Conservation (phyloP, 2,797 vertebrate species). For the Glyptemys insculpta region DNA sequence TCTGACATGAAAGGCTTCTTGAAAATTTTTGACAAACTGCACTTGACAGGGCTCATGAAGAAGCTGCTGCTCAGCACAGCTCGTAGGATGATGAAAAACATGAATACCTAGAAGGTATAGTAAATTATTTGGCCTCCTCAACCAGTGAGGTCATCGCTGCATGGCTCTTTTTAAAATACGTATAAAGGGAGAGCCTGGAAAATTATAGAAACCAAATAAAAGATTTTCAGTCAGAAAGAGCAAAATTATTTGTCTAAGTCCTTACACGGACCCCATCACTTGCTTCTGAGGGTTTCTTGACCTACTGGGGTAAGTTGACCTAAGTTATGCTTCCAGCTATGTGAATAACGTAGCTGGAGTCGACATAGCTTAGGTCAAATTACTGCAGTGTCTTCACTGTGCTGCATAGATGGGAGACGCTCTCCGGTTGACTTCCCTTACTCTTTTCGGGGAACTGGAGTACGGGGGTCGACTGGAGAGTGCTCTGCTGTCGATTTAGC, state of each 20-base stretch:
- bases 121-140: background rate
- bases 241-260: background rate
- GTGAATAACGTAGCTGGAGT: too few relatives aligned
- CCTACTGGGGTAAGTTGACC: too few relatives aligned
- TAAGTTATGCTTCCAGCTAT: too few relatives aligned
- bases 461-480: too few relatives aligned
- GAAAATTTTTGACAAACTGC: constrained; percentile 37
- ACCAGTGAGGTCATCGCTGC: background rate
- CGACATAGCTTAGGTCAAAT: too few relatives aligned
- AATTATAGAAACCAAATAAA: background rate
- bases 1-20: constrained; percentile 47
- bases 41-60: constrained; percentile 8
- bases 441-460: too few relatives aligned
- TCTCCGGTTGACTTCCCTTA: too few relatives aligned
- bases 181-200: background rate
- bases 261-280: background rate
- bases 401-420: too few relatives aligned
- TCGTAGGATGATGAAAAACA: constrained; percentile 37
- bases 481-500: too few relatives aligned
- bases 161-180: background rate
- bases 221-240: background rate
- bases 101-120: background rate
- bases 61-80: constrained; percentile 28
- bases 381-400: too few relatives aligned
- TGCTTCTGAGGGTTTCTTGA: background rate